Evolutionary conservation across 53 echinoderm and acorn worm species (phyloP), one percentile per base, ranked within the genome.

Genomic region (Apostichopus leukothele): DNA sequence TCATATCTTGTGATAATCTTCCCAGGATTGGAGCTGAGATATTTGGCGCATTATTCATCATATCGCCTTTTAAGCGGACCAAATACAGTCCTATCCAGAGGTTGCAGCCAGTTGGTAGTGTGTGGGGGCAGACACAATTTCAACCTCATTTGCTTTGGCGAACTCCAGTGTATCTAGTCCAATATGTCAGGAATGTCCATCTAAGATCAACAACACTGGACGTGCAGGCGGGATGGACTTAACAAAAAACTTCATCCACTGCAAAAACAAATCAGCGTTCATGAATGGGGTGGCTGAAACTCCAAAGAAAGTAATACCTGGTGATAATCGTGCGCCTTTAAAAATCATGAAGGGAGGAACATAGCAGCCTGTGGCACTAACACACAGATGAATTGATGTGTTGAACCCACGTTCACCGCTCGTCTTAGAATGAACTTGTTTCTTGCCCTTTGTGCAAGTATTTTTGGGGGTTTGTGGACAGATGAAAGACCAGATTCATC

Each of bases 1-100:
- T 92, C 90, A 52, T 92, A 90, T 71, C 88, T 76, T 25, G 90
- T 92, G n/a, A 92, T 78, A 61, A 92, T 90, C 74, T 92, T 89
- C 55, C 86, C 79, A 50, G 89, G 87, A 71, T 89, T 76, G 22
- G 51, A 50, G 6, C 61, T 60, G 86, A 92, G 75, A 74, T 86
- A 90, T 18, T 53, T 25, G 3, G 92, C 51, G 27, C 92, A 92
- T 60, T 92, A 81, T 52, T 78, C 75, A 87, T 90, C 87, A 71
- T 92, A 90, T 19, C 68, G 73, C 22, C 67, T 90, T 75, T 92
- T 90, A n/a, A 88, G 90, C 5, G 92, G 87, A 14, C 90, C 88
- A 90, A 90, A 92, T 13, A 92, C 83, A 85, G 90, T 59, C 16
- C 92, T 9, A 61, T 90, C 92, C 52, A 92, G 86, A 1, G 68